phyloP scores from a whole-genome alignment of 1,140 invertebrate species.

The Sitophilus oryzae region DNA sequence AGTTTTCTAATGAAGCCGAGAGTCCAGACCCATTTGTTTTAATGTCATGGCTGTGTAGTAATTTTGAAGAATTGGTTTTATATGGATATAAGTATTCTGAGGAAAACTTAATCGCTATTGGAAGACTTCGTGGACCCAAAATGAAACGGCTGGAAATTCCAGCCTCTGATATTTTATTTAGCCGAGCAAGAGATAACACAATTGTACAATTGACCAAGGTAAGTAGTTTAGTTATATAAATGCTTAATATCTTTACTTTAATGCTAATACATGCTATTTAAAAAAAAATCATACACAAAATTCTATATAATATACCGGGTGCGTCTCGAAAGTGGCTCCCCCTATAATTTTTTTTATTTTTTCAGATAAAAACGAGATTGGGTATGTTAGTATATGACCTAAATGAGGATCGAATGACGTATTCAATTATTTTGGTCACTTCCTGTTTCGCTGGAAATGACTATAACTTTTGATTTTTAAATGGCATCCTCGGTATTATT shows the following conservation, averaged over 20 bases:
- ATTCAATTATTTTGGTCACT: too few relatives aligned
- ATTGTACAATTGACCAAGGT: slow-evolving; percentile 2
- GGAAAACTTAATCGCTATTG: slow-evolving; percentile 64
- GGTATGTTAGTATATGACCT: too few relatives aligned
- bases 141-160: slow-evolving; percentile 59
- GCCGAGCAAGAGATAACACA: slow-evolving; percentile 4
- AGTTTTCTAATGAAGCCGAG: slow-evolving; percentile 21
- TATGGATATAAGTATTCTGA: slow-evolving; percentile 56
- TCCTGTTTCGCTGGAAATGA: too few relatives aligned
- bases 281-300: too few relatives aligned
- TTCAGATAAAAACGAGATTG: too few relatives aligned
- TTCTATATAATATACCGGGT: too few relatives aligned
- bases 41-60: slow-evolving; percentile 67
- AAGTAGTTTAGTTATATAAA: not conserved
- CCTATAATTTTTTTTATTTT: too few relatives aligned
- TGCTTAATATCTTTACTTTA: slow-evolving; percentile 4
- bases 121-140: slow-evolving; percentile 55
- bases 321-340: too few relatives aligned
- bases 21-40: slow-evolving; percentile 66
- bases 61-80: slow-evolving; percentile 60
- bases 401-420: too few relatives aligned
- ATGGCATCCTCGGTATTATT: too few relatives aligned
- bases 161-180: slow-evolving; percentile 48
- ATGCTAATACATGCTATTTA: too few relatives aligned
- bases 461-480: too few relatives aligned